Conservation (phyloP, 2,797 vertebrate genomes). For the Stomatorhinus walkeri region DNA sequence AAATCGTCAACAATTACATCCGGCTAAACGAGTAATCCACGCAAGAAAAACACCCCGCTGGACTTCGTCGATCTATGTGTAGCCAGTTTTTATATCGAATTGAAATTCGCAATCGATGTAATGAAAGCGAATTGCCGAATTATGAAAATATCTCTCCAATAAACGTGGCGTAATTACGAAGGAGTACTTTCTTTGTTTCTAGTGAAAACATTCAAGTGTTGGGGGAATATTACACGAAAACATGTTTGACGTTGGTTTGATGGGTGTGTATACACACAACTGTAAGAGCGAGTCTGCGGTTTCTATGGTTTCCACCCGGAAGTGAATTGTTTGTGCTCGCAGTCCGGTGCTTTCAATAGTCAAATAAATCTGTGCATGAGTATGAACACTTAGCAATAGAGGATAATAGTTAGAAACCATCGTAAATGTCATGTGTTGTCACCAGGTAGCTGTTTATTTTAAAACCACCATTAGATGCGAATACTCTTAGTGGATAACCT, state of each 20-base stretch:
- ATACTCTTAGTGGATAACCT: not conserved
- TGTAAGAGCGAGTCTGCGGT: conserved; percentile 47
- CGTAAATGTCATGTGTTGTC: not conserved
- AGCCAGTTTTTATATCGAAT: not conserved
- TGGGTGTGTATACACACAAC: not conserved
- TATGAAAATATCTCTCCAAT: not conserved
- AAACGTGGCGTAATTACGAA: not conserved
- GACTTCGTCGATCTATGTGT: not conserved
- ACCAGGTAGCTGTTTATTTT: not conserved
- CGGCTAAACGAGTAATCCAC: not conserved
- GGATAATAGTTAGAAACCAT: conserved; percentile 39
- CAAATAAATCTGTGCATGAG: conserved; percentile 15
- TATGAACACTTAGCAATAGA: not conserved
- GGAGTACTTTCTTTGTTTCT: not conserved
- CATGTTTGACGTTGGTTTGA: not conserved
- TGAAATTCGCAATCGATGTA: not conserved
- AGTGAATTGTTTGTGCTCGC: conserved; percentile 27
- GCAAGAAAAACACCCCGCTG: not conserved
- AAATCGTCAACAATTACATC: not conserved
- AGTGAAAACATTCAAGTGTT: not conserved
- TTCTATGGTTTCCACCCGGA: conserved; percentile 58
- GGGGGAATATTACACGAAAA: not conserved
- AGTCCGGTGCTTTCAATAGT: not conserved
- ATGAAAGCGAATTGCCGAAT: not conserved
- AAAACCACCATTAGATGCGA: not conserved